Evolutionary conservation across 1,140 invertebrate species (phyloP), one percentile per base, ranked within the genome.

Genomic region (Zaprionus ornatus): DNA sequence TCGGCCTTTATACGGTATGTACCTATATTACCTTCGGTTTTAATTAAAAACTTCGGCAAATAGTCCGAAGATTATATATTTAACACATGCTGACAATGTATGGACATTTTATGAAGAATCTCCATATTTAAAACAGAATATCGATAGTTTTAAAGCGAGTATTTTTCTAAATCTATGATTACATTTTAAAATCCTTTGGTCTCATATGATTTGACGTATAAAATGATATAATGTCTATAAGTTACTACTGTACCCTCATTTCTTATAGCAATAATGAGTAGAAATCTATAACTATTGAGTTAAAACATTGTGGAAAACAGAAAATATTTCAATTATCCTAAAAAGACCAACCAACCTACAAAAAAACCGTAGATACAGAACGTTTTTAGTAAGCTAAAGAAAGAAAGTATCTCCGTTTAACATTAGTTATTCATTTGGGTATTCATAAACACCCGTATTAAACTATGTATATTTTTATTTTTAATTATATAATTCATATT

Each of bases 221-320:
- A 42, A 12, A 13, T n/a, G 2, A 9, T 6, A 9, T 17, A 17
- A 6, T 42, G 5, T 17, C 7, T 7, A n/a, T 5, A 17, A 17
- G 15, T 17, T n/a, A 6, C 0, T 9, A 3, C 40, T 45, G n/a
- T 1, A 3, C 6, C 15, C 7, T 3, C 9, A n/a, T 3, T 45
- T 2, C 19, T 45, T 45, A 9, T 45, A 17, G 7, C 5, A 7
- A 42, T 42, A 0, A 2, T 7, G 5, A n/a, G 5, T 17, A n/a
- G 6, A 7, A 19, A 17, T 9, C 7, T 9, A 17, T 2, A 17
- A 17, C 7, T 45, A 7, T 45, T 17, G 3, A n/a, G 2, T 17
- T 0, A 7, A 9, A 42, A 6, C 5, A 7, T n/a, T 10, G 1
- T 17, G 0, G n/a, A 0, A 42, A 9, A 5, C 0, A 17, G 6